These are phyloP conservation scores for Mycteria americana DNA, from an alignment of 2,797 vertebrate genomes.

Conservation along the genomic window DNA sequence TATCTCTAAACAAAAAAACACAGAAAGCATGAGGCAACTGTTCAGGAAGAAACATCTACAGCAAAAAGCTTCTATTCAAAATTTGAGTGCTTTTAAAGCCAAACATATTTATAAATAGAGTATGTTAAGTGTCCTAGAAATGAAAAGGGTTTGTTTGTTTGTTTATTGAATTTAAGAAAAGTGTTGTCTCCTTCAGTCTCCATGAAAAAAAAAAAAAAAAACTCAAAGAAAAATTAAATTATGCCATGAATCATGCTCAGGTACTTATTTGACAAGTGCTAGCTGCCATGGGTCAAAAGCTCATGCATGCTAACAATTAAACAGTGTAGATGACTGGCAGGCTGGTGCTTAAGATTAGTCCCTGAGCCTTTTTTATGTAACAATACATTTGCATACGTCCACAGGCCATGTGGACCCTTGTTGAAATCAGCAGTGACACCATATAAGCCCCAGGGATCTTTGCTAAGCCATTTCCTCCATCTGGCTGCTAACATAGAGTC, in stretches of 20 bases:
- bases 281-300: background rate
- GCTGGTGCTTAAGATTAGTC: background rate
- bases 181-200: background rate
- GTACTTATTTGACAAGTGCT: background rate
- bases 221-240: background rate
- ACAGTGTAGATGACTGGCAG: background rate
- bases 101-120: background rate
- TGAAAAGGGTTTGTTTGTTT: background rate
- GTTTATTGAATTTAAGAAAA: background rate
- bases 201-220: background rate
- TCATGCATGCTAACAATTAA: background rate
- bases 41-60: background rate
- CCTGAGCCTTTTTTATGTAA: background rate
- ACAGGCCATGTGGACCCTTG: background rate
- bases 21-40: background rate
- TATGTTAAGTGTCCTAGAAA: background rate
- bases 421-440: background rate
- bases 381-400: background rate
- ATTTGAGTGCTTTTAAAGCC: background rate
- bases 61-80: background rate
- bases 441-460: background rate
- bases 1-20: slow-evolving; percentile 81
- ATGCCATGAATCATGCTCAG: background rate
- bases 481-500: background rate
- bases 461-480: background rate